A percentile compares a stretch with the other conserved stretches of the same genome.
phyloP scores from a whole-genome alignment of 2,888 invertebrate genomes.

The Diadromus collaris region DNA sequence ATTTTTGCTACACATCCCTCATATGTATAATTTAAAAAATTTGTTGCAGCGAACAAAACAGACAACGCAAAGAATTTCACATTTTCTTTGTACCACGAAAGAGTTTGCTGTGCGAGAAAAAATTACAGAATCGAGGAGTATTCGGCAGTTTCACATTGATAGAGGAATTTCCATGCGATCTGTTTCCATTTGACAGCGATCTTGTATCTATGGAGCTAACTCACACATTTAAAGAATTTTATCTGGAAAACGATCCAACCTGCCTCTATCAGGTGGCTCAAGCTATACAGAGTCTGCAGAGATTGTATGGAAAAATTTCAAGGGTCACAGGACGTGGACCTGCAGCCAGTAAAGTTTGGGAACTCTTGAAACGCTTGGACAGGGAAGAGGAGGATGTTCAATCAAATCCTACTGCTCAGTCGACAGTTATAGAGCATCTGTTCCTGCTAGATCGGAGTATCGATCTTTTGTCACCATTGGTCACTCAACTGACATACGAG shows the following conservation, averaged over 20 bases:
- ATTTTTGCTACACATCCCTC: not conserved
- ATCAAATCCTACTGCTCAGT: slow-evolving; percentile 81
- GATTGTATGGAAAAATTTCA: slow-evolving; percentile 93
- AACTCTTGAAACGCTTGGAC: slow-evolving; percentile 89
- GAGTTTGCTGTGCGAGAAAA: slow-evolving; percentile 93
- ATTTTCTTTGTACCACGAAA: slow-evolving; percentile 94
- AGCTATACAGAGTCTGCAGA: slow-evolving; percentile 92
- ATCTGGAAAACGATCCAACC: slow-evolving; percentile 94
- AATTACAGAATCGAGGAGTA: slow-evolving; percentile 91
- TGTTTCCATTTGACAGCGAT: slow-evolving; percentile 96
- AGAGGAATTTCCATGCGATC: slow-evolving; percentile 93
- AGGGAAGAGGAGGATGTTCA: slow-evolving; percentile 83
- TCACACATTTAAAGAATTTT: slow-evolving; percentile 90
- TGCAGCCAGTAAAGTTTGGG: slow-evolving; percentile 94
- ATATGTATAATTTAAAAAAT: slow-evolving; percentile 9
- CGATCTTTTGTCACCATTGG: slow-evolving; percentile 95
- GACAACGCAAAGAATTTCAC: slow-evolving; percentile 88
- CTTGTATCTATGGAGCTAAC: slow-evolving; percentile 95
- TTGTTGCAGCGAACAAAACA: slow-evolving; percentile 80
- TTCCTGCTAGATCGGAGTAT: slow-evolving; percentile 94
- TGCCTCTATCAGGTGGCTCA: slow-evolving; percentile 93
- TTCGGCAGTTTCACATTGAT: slow-evolving; percentile 88
- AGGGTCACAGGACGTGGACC: slow-evolving; percentile 94
- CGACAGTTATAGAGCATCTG: slow-evolving; percentile 90
- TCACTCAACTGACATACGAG: slow-evolving; percentile 98